Conservation (phyloP, 2,797 vertebrate species). For the Caiman crocodilus region DNA sequence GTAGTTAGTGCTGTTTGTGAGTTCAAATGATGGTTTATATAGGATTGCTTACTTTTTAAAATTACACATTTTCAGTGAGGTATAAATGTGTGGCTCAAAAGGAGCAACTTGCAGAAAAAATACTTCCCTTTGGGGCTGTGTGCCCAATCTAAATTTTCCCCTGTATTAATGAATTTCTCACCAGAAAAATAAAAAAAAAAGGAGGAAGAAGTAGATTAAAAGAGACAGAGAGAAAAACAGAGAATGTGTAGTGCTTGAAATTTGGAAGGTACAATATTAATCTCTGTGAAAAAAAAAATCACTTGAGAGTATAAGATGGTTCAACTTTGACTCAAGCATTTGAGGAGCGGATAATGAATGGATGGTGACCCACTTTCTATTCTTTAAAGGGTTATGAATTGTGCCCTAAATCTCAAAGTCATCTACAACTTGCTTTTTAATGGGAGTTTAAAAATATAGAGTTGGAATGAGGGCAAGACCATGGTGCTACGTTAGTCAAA, state of each 20-base stretch:
- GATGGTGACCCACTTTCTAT: slow-evolving; percentile 45
- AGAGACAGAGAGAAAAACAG: background rate
- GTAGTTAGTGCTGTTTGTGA: background rate
- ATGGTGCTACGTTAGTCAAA: slow-evolving; percentile 15
- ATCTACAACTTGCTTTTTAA: slow-evolving; percentile 17
- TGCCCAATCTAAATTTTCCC: background rate
- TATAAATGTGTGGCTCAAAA: background rate
- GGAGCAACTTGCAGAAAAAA: background rate
- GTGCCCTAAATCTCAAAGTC: slow-evolving; percentile 50
- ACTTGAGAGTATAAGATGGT: slow-evolving; percentile 22
- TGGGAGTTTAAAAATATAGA: slow-evolving; percentile 45
- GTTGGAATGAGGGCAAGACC: slow-evolving; percentile 33
- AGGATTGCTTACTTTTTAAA: background rate
- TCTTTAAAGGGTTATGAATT: slow-evolving; percentile 50
- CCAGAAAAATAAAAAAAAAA: background rate
- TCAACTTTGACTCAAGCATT: slow-evolving; percentile 37
- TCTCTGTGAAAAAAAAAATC: slow-evolving; percentile 17
- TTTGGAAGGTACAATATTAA: slow-evolving; percentile 10
- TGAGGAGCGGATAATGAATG: slow-evolving; percentile 39
- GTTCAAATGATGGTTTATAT: background rate
- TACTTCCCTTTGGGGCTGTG: background rate
- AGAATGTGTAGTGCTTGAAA: background rate
- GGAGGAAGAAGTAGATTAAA: background rate
- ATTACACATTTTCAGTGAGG: background rate
- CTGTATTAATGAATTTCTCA: background rate